Conservation (phyloP, 2,113 vertebrate genomes). For the Corvus moneduloides region DNA sequence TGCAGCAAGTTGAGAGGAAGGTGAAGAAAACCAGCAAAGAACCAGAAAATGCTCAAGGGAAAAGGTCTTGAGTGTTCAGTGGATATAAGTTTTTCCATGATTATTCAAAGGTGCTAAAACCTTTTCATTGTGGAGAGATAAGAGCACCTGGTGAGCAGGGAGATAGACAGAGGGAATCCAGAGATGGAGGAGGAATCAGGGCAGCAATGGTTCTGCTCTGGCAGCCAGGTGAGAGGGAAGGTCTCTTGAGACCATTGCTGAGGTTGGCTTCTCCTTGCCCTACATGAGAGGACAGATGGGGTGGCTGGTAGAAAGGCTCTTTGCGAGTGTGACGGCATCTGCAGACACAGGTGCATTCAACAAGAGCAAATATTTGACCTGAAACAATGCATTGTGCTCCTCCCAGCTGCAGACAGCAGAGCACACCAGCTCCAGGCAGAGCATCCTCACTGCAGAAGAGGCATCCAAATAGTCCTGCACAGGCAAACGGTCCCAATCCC, state of each 20-base stretch:
- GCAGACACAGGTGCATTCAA: neutral
- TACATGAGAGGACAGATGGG: accelerated
- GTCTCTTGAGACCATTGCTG: neutral
- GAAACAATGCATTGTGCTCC: neutral
- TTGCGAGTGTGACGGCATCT: accelerated
- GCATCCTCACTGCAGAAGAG: neutral
- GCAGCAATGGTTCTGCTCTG: neutral
- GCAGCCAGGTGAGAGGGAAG: neutral
- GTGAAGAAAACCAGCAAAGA: neutral
- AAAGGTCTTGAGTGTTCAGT: neutral
- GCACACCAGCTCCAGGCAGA: neutral
- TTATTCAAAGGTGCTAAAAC: neutral
- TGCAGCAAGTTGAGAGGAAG: neutral
- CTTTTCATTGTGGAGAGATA: neutral
- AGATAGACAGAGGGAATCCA: neutral
- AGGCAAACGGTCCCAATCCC: neutral
- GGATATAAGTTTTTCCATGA: neutral
- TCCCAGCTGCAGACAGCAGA: neutral
- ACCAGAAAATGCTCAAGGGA: neutral
- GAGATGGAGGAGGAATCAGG: neutral
- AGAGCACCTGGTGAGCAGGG: neutral
- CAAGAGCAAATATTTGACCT: neutral
- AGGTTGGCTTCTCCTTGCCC: neutral
- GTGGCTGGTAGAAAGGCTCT: neutral
- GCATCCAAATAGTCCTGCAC: neutral